These are phyloP conservation scores for Megaustenia siamemsis DNA, from an alignment of 2,888 invertebrate genomes.

Conservation along the genomic window DNA sequence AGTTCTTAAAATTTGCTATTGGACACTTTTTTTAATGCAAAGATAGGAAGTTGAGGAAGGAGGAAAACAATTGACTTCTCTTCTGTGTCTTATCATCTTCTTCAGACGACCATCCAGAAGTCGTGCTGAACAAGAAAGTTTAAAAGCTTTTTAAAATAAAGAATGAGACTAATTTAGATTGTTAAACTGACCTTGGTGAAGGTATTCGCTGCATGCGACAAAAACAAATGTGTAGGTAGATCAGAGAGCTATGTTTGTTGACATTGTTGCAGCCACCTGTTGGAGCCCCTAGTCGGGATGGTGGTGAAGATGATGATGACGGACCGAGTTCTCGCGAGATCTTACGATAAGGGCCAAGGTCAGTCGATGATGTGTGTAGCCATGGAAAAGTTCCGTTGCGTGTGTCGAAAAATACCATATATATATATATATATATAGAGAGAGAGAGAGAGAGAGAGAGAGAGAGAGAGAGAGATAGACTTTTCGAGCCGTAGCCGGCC, in stretches of 20 bases:
- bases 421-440: no score
- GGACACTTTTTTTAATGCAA: no score
- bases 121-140: no score
- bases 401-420: neutral
- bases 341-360: conserved; percentile 40
- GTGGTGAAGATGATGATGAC: conserved; percentile 65
- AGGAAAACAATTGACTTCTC: no score
- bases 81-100: no score
- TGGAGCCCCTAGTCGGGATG: conserved; percentile 64
- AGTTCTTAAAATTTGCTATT: no score
- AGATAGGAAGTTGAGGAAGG: no score
- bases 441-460: no score
- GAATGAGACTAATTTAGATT: neutral
- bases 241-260: conserved; percentile 40
- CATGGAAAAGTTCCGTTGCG: neutral
- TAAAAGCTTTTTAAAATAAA: neutral
- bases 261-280: conserved; percentile 62
- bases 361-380: neutral
- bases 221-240: conserved; percentile 5
- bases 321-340: conserved; percentile 53
- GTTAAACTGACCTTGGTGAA: conserved; percentile 20
- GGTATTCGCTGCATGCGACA: neutral
- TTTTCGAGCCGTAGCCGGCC: no score
- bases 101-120: no score
- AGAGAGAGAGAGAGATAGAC: no score